Conservation (phyloP, 2,113 vertebrate species). For the Vidua chalybeata region DNA sequence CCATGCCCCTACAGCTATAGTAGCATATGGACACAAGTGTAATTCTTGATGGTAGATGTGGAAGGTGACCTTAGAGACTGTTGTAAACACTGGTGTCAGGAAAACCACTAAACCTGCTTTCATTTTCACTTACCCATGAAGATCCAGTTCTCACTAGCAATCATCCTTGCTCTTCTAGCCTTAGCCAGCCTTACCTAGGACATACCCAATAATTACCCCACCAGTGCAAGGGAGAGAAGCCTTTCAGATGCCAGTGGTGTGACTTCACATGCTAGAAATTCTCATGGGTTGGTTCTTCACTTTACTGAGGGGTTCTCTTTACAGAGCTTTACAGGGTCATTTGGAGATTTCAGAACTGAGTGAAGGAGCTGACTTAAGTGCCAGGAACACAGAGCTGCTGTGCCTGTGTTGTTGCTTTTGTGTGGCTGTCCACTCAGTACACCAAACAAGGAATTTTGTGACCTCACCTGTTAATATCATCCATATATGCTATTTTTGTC, state of each 20-base stretch:
- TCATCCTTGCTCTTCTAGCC: background rate
- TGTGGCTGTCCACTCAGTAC: background rate
- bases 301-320: background rate
- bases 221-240: accelerated
- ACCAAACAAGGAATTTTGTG: background rate
- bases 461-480: background rate
- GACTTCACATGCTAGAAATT: background rate
- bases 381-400: background rate
- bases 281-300: background rate
- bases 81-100: background rate
- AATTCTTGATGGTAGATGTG: background rate
- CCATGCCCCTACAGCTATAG: background rate
- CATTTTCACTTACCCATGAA: background rate
- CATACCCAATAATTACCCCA: accelerated
- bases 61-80: background rate
- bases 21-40: background rate
- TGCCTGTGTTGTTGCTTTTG: background rate
- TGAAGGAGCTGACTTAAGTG: background rate
- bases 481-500: background rate
- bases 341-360: background rate
- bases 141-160: background rate
- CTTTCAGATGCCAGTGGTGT: background rate
- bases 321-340: background rate
- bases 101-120: background rate
- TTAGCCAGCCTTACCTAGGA: background rate